Evolutionary conservation across 1,140 invertebrate genomes (phyloP).

Genomic region (Drosophila insularis): DNA sequence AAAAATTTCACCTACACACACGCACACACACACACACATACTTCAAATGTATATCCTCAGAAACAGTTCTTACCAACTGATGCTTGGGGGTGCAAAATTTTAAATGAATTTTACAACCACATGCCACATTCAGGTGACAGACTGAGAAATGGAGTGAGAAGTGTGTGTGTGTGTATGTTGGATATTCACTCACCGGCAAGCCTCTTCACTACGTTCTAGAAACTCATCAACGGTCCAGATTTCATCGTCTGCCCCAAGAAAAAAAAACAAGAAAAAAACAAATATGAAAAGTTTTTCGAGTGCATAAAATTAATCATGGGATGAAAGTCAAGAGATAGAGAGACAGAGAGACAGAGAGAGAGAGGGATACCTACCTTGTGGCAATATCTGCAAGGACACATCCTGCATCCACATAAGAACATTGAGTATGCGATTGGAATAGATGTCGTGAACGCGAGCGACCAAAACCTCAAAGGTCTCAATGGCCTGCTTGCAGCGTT

Average conservation of each 20-base stretch:
- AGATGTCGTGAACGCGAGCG: constrained; percentile 94
- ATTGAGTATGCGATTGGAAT: constrained; percentile 94
- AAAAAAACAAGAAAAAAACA: constrained; percentile 36
- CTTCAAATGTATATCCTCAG: background rate
- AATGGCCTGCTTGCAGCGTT: constrained; percentile 87
- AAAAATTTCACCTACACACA: constrained; percentile 25
- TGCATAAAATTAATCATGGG: constrained; percentile 46
- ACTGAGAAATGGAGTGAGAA: background rate
- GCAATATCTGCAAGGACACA: constrained; percentile 90
- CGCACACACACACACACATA: background rate
- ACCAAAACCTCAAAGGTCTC: constrained; percentile 92
- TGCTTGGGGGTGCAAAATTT: constrained; percentile 34
- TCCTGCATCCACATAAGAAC: constrained; percentile 93
- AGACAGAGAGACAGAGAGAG: constrained; percentile 4
- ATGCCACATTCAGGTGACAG: constrained; percentile 42
- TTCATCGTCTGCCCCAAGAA: constrained; percentile 84
- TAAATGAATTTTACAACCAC: constrained; percentile 59
- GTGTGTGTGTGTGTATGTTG: background rate
- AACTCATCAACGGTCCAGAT: constrained; percentile 95
- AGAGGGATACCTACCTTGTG: constrained; percentile 82
- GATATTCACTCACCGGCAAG: constrained; percentile 85
- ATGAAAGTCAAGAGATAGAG: constrained; percentile 5
- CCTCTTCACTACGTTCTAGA: constrained; percentile 90
- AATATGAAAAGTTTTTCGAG: constrained; percentile 68
- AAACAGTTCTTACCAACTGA: background rate